Conservation (phyloP, 2,797 vertebrate genomes). For the Cossypha caffra region DNA sequence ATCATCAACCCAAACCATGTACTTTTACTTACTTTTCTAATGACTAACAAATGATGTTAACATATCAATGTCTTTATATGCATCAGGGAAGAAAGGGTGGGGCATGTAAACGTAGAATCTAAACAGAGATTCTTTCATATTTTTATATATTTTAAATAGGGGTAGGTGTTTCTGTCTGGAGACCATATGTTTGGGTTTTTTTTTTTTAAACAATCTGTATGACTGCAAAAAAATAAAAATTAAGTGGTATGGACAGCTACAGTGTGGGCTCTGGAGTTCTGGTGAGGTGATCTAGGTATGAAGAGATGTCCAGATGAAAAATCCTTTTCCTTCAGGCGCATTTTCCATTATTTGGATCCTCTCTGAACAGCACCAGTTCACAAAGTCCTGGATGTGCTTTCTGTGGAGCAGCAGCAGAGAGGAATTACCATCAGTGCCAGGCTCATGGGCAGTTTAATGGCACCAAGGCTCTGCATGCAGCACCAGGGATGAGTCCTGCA, state of each 20-base stretch:
- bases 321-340: background rate
- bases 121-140: background rate
- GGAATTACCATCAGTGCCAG: background rate
- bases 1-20: background rate
- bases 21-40: conserved; percentile 15
- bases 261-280: background rate
- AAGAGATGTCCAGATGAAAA: conserved; percentile 20
- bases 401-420: background rate
- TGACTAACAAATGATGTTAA: conserved; percentile 15
- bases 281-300: background rate
- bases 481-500: background rate
- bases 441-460: background rate
- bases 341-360: background rate
- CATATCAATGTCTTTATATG: background rate
- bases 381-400: background rate
- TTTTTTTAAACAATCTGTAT: background rate
- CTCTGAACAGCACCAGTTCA: background rate
- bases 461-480: background rate
- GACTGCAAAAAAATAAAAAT: background rate
- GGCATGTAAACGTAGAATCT: background rate
- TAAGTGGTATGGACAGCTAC: background rate
- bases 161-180: conserved; percentile 51
- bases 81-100: background rate
- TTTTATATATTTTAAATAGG: conserved; percentile 6
- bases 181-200: background rate